Evolutionary conservation across 2,888 invertebrate species (phyloP).

Genomic region (Diarsia rubi): DNA sequence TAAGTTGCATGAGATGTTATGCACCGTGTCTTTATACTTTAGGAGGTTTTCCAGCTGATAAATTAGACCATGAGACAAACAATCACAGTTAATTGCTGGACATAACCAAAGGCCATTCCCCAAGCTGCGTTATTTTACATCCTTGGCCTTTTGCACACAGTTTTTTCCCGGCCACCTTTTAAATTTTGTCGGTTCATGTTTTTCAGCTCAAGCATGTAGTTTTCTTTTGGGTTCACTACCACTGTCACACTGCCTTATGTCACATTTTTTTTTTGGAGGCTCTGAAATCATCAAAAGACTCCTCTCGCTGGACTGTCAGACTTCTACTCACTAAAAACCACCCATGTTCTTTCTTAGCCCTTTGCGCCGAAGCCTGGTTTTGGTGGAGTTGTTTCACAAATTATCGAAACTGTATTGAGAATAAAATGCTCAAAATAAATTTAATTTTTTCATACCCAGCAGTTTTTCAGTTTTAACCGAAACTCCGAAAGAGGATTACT

Average conservation of each 20-base stretch:
- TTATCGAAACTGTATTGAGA: background rate
- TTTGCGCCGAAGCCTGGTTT: no score
- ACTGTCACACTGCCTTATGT: no score
- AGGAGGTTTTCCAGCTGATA: no score
- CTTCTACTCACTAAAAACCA: no score
- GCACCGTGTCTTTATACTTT: background rate
- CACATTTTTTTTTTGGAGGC: no score
- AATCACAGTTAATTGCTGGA: background rate
- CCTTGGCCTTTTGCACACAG: background rate
- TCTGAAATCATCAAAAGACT: no score
- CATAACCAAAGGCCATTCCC: background rate
- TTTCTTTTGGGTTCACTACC: no score
- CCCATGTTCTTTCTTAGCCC: no score
- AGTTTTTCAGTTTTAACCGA: background rate
- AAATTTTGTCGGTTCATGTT: background rate
- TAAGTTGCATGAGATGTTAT: constrained; percentile 4
- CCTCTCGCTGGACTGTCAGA: no score
- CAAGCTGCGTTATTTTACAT: fast-evolving
- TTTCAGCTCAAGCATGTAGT: no score
- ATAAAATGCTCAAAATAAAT: background rate
- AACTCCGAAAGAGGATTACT: background rate
- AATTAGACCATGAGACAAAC: background rate
- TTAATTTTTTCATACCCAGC: no score
- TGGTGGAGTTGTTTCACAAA: background rate
- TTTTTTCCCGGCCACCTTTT: no score